phyloP scores from a whole-genome alignment of 2,113 vertebrate species.

The Tretioscincus oriximinensis region DNA sequence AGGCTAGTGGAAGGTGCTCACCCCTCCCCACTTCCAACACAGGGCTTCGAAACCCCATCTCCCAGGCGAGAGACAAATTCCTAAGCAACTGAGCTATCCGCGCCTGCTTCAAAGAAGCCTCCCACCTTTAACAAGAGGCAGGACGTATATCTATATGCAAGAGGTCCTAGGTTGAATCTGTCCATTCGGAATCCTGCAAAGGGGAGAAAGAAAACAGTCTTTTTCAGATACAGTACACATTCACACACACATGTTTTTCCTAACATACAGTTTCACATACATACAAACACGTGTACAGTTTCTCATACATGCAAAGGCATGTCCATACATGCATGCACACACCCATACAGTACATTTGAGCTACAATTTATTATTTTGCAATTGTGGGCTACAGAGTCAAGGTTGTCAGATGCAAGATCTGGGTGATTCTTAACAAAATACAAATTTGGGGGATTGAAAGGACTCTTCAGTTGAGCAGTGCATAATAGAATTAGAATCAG shows the following conservation, averaged over 20 bases:
- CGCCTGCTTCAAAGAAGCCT: no score
- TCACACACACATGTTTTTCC: not conserved
- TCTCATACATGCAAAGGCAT: no score
- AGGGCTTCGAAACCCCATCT: no score
- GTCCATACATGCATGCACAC: no score
- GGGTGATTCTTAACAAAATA: not conserved
- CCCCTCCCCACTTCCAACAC: no score
- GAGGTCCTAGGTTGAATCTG: not conserved
- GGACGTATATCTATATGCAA: not conserved
- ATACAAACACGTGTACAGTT: not conserved
- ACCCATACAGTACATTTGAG: not conserved
- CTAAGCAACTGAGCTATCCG: no score
- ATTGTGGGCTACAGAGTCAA: not conserved
- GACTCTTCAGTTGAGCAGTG: conserved; percentile 15
- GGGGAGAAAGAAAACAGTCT: not conserved
- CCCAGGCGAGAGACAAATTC: no score
- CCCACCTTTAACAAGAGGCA: not conserved
- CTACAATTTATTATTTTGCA: not conserved
- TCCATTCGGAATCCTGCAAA: not conserved
- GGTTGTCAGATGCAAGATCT: not conserved
- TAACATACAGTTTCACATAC: no score
- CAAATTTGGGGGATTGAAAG: conserved; percentile 7
- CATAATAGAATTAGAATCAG: conserved; percentile 12
- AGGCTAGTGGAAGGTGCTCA: no score
- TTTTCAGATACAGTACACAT: not conserved